Evolutionary conservation across 2,113 vertebrate genomes (phyloP).

Genomic region (Nesogale talazaci): DNA sequence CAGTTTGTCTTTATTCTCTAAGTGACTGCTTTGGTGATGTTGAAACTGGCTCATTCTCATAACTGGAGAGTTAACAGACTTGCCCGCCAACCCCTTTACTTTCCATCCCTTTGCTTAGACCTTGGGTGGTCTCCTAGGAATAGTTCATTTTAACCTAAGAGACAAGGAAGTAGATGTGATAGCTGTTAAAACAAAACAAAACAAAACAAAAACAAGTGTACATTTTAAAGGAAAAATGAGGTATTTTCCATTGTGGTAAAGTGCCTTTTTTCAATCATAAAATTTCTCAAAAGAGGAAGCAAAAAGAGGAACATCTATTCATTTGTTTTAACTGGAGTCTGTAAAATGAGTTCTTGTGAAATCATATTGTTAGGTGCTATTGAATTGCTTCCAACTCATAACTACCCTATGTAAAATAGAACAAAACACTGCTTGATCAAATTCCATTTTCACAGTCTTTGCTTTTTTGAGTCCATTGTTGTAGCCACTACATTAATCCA

Average conservation of each 20-base stretch:
- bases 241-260: conserved; percentile 84
- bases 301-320: conserved; percentile 86
- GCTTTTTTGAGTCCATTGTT: neutral
- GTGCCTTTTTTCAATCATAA: conserved; percentile 81
- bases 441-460: neutral
- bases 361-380: neutral
- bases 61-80: accelerated
- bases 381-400: neutral
- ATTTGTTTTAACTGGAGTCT: conserved; percentile 86
- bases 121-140: neutral
- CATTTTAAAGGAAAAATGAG: conserved; percentile 87
- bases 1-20: neutral
- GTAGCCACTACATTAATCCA: neutral
- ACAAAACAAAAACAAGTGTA: conserved; percentile 56
- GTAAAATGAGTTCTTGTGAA: conserved; percentile 87
- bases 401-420: neutral
- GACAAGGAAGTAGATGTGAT: conserved; percentile 66
- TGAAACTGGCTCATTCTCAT: too few species aligned
- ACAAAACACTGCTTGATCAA: neutral
- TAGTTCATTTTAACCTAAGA: conserved; percentile 5
- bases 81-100: neutral
- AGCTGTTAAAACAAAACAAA: conserved; percentile 73
- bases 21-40: neutral
- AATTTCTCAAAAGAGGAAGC: conserved; percentile 85
- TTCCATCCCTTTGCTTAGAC: neutral